Evolutionary conservation across 2,888 invertebrate species (phyloP), one percentile per base, ranked within the genome.

Genomic region (Patella depressa): DNA sequence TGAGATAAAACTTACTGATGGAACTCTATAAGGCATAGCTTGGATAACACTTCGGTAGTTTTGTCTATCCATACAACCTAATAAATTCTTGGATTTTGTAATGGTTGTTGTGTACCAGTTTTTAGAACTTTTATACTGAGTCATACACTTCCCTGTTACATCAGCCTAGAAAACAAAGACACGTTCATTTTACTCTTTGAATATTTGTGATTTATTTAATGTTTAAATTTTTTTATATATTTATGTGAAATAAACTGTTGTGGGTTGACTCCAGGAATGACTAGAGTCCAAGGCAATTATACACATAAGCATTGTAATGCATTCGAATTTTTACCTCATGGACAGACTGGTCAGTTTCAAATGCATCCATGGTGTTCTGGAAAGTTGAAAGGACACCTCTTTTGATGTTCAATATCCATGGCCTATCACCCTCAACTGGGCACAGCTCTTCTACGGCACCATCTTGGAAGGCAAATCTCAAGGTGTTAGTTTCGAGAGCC

Each of bases 331-430:
- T 74, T 77, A 88, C 88, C 88, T 88, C 88, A 24, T 82, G 80
- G n/a, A 85, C 79, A 57, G 80, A 85, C 71, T 85, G 82, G 77
- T 85, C 84, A 53, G 96, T 94, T 90, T 96, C 96, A 85, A 97
- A 96, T 80, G 96, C 84, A 9, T 88, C 93, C 97, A 97, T 97
- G 80, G 95, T 95, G 90, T 97, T 98, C 90, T 98, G 97, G 80
- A 97, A 93, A 88, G 96, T 93, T 0, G 97, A 97, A 76, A 97
- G 94, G 82, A 98, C 94, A 3, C 96, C 97, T 83, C 97, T 94
- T 93, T 98, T 98, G 89, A 98, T 94, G 93, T 98, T 98, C 76
- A 98, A 94, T 0, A 96, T 95, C 88, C 95, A 95, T 29, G 94
- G 94, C 0, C 94, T 94, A 89, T 98, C 98, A 88, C 97, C 97